Percentiles rank a stretch among this genome's conserved stretches.
These are phyloP conservation scores for Zaprionus tsacasi DNA, from an alignment of 1,140 invertebrate genomes.

Conservation along the genomic window DNA sequence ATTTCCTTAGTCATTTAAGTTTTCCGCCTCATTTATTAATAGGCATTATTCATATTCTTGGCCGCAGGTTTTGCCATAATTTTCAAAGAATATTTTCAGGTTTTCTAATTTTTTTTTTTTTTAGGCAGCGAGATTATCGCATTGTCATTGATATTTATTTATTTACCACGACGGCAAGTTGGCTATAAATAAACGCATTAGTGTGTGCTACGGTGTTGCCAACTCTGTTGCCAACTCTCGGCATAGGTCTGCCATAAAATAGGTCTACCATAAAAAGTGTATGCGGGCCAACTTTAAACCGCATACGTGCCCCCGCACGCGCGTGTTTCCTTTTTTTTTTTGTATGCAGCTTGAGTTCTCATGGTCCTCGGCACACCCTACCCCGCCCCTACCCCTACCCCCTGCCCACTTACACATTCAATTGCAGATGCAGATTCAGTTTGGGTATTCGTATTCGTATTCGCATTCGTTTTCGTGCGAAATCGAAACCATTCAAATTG, in stretches of 20 bases:
- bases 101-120: neutral
- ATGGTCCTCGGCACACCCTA: neutral
- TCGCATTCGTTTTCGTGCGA: constrained; percentile 61
- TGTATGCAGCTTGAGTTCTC: constrained; percentile 1
- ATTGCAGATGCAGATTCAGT: neutral
- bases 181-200: constrained; percentile 39
- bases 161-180: neutral
- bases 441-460: neutral
- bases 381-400: neutral
- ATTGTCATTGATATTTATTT: constrained; percentile 45
- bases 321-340: neutral
- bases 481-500: constrained; percentile 78
- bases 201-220: constrained; percentile 22
- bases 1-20: neutral
- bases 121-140: constrained; percentile 54
- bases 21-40: constrained; percentile 39
- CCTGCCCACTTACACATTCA: neutral
- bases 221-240: constrained; percentile 9
- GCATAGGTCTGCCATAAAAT: neutral
- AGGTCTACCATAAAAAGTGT: constrained; percentile 54
- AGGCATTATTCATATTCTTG: constrained; percentile 60
- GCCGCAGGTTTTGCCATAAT: constrained; percentile 34
- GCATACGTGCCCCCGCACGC: neutral
- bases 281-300: constrained; percentile 27
- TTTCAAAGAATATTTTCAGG: constrained; percentile 37